phyloP scores from a whole-genome alignment of 1,140 invertebrate species.

The Drosophila neocordata region DNA sequence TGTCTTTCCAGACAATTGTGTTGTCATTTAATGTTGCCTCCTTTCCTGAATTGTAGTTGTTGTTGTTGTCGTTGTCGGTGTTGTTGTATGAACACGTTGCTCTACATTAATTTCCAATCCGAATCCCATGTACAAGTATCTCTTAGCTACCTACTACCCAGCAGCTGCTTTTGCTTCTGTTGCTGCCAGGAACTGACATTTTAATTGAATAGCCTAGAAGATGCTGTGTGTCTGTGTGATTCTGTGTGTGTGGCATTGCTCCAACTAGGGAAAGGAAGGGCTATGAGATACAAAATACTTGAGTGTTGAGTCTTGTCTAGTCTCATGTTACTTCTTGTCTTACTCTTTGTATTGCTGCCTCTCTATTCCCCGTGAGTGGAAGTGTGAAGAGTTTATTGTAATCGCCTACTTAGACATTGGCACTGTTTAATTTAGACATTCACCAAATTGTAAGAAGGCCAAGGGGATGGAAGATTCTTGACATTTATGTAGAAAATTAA shows the following conservation, averaged over 20 bases:
- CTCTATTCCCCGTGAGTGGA: conserved; percentile 10
- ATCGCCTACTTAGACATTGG: conserved; percentile 43
- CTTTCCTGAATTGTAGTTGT: conserved; percentile 11
- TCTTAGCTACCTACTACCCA: background rate
- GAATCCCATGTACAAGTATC: conserved; percentile 46
- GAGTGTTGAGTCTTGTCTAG: conserved; percentile 28
- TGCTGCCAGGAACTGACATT: conserved; percentile 51
- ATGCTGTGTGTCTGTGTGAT: conserved; percentile 20
- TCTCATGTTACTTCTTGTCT: conserved; percentile 1
- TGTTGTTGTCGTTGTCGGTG: no score
- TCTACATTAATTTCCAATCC: conserved; percentile 69
- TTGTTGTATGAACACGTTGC: conserved; percentile 9
- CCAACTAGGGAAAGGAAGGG: background rate
- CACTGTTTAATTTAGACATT: conserved; percentile 44
- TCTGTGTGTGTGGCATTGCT: conserved; percentile 25
- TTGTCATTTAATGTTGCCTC: conserved; percentile 40
- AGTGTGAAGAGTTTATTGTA: conserved; percentile 69
- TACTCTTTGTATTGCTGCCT: background rate
- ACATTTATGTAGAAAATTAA: background rate
- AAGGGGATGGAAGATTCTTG: background rate
- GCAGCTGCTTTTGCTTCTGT: no score
- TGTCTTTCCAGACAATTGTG: conserved; percentile 10
- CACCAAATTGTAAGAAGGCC: background rate
- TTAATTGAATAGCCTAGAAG: conserved; percentile 58
- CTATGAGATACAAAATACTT: conserved; percentile 43